A percentile compares a stretch with the other conserved stretches of the same genome.
phyloP scores from a whole-genome alignment of 2,113 vertebrate species.

The Micromys minutus region DNA sequence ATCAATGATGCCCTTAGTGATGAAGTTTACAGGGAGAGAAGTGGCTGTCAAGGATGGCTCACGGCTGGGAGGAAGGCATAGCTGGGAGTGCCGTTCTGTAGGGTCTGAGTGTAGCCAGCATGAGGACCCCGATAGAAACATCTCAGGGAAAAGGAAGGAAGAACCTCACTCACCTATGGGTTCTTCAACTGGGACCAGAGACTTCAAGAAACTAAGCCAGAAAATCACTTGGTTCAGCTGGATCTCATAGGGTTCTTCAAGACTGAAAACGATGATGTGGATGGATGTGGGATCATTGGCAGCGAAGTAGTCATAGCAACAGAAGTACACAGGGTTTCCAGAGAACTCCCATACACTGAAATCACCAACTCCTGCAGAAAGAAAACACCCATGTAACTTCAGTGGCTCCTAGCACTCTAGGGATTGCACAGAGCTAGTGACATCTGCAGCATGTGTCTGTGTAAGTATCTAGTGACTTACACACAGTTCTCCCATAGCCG shows the following conservation, averaged over 20 bases:
- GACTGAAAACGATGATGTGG: conserved; percentile 94
- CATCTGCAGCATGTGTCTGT: not conserved
- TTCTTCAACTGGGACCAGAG: conserved; percentile 92
- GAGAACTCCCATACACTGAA: conserved; percentile 99
- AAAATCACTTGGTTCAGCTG: conserved; percentile 97
- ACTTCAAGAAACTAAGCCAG: conserved; percentile 98
- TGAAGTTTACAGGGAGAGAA: not conserved
- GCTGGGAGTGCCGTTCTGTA: not conserved
- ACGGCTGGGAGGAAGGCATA: not conserved
- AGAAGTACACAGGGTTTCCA: conserved; percentile 97
- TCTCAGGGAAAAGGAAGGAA: fast-evolving
- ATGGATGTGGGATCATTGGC: conserved; percentile 94
- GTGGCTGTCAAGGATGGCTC: not conserved
- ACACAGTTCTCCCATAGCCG: too few species aligned
- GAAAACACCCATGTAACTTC: not conserved
- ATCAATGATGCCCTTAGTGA: not conserved
- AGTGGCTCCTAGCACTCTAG: not conserved
- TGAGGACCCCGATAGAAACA: fast-evolving
- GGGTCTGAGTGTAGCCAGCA: fast-evolving
- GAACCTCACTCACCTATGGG: conserved; percentile 88
- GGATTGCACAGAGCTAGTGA: not conserved
- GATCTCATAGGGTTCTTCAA: conserved; percentile 97
- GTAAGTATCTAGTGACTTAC: not conserved
- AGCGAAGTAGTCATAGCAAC: conserved; percentile 97
- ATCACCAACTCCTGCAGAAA: conserved; percentile 92